phyloP scores from a whole-genome alignment of 2,113 vertebrate genomes.

The Campylomormyrus tamandua region DNA sequence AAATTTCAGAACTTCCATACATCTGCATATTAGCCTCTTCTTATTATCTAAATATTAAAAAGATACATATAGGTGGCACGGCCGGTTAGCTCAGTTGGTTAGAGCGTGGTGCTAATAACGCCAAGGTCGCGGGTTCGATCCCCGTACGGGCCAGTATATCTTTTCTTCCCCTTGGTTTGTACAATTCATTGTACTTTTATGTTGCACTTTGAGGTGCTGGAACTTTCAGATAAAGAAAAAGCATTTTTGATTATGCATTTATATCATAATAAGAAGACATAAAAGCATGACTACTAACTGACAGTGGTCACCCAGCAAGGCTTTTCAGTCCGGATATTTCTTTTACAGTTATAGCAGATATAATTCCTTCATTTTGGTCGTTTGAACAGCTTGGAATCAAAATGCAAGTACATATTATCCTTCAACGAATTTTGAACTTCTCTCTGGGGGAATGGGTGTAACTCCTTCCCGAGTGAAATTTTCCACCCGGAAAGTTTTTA shows the following conservation, averaged over 20 bases:
- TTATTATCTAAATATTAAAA: neutral
- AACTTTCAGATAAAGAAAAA: neutral
- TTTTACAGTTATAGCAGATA: neutral
- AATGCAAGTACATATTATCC: neutral
- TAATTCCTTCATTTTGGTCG: neutral
- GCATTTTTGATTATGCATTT: neutral
- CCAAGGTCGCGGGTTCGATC: conserved; percentile 62
- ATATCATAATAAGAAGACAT: neutral
- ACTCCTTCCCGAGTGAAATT: neutral
- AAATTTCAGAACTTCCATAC: no score
- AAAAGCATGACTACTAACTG: neutral
- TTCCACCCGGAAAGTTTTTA: conserved; percentile 23
- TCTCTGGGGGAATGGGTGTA: neutral
- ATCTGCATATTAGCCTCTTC: no score
- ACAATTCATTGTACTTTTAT: neutral
- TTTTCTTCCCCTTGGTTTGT: neutral
- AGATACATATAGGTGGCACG: rapidly evolving
- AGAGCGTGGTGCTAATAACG: conserved; percentile 63
- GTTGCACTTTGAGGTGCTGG: neutral
- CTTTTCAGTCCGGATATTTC: neutral
- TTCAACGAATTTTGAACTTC: neutral
- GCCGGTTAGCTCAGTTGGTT: conserved; percentile 49
- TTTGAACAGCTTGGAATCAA: neutral
- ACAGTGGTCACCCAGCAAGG: neutral
- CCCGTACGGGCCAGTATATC: conserved; percentile 48